These are phyloP conservation scores for Vipera latastei DNA, from an alignment of 2,797 vertebrate species.

Conservation along the genomic window DNA sequence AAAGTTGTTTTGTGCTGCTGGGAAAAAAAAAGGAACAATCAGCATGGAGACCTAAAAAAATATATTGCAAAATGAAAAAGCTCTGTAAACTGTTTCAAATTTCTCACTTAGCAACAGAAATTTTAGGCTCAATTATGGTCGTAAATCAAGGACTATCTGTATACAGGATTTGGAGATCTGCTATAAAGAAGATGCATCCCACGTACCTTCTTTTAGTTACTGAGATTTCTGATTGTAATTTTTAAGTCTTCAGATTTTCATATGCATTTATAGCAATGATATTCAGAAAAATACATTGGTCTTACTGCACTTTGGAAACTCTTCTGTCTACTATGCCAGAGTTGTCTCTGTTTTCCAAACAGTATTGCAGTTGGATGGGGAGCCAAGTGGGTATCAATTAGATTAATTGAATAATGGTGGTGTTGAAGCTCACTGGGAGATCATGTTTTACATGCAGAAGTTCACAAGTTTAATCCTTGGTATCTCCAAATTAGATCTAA, in stretches of 20 bases:
- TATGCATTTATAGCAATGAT: neutral
- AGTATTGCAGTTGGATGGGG: neutral
- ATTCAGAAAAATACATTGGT: neutral
- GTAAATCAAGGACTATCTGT: neutral
- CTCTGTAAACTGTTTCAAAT: neutral
- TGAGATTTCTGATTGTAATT: conserved; percentile 11
- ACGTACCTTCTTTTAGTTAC: conserved; percentile 48
- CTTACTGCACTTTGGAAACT: conserved; percentile 10
- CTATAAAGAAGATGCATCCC: conserved; percentile 10
- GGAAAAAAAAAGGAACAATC: neutral
- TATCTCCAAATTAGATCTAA: neutral
- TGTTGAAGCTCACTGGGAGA: neutral
- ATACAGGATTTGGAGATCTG: conserved; percentile 25
- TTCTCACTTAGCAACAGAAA: neutral
- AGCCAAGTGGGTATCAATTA: neutral
- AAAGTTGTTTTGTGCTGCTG: neutral
- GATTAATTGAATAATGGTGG: neutral
- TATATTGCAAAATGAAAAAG: neutral
- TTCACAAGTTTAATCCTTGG: neutral
- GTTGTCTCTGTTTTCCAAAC: neutral
- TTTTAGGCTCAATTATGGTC: too few species aligned
- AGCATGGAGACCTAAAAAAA: conserved; percentile 9
- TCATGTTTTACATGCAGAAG: neutral
- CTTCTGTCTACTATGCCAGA: neutral
- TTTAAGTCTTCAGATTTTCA: conserved; percentile 22